phyloP scores from a whole-genome alignment of 1,140 invertebrate species.

The Drosophila kurseongensis region DNA sequence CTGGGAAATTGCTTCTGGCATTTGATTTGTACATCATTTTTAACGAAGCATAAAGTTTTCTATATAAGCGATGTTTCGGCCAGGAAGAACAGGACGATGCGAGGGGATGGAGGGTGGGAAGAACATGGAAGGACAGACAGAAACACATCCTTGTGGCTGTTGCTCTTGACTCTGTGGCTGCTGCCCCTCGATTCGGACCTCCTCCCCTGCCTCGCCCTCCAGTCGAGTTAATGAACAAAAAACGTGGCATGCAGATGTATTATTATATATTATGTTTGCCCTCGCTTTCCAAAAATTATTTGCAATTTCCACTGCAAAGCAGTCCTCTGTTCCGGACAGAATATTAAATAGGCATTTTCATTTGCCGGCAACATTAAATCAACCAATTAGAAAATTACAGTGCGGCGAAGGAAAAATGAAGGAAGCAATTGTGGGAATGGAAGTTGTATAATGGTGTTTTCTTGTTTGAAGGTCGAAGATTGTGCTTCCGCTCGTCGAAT shows the following conservation, averaged over 20 bases:
- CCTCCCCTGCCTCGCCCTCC: neutral
- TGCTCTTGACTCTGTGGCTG: constrained; percentile 16
- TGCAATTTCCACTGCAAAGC: constrained; percentile 21
- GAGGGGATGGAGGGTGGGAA: neutral
- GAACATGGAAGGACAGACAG: constrained; percentile 14
- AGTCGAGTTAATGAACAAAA: constrained; percentile 47
- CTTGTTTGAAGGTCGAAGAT: neutral
- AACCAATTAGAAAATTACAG: constrained; percentile 66
- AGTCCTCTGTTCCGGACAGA: constrained; percentile 56
- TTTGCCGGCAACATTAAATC: constrained; percentile 66
- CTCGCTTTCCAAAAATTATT: constrained; percentile 16
- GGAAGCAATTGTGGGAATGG: neutral
- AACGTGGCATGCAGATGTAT: constrained; percentile 34
- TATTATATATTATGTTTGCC: constrained; percentile 17
- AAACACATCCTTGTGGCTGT: constrained; percentile 45
- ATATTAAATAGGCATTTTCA: constrained; percentile 63
- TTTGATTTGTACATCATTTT: constrained; percentile 81
- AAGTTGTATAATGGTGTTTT: neutral
- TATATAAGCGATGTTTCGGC: constrained; percentile 22
- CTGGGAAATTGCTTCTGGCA: constrained; percentile 75
- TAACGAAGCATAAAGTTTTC: constrained; percentile 76
- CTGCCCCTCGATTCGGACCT: neutral
- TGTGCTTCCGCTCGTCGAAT: neutral
- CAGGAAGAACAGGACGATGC: constrained; percentile 7
- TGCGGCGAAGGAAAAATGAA: neutral